Conservation (phyloP, 2,113 vertebrate genomes). For the mouse (Mus musculus) region GRCm39 chr12:31462501-31463000, state of each 20-base stretch:
- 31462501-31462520: neutral
- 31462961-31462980: neutral
- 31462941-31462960: neutral
- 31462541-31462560: neutral
- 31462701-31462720: neutral
- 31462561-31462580: neutral
- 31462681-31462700: neutral
- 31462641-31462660: neutral
- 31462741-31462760: neutral
- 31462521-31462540: neutral
- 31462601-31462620: neutral
- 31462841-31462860: neutral
- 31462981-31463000: neutral
- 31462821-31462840: neutral
- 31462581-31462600: neutral
- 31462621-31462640: neutral
- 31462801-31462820: neutral
- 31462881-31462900: neutral
- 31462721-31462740: neutral
- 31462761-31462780: neutral
- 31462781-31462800: constrained; percentile 18
- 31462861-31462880: neutral
- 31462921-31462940: neutral
- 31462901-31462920: neutral
- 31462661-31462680: neutral